Base-by-base conservation (phyloP, 2,113 vertebrate genomes). In the Baryphthengus martii region DNA sequence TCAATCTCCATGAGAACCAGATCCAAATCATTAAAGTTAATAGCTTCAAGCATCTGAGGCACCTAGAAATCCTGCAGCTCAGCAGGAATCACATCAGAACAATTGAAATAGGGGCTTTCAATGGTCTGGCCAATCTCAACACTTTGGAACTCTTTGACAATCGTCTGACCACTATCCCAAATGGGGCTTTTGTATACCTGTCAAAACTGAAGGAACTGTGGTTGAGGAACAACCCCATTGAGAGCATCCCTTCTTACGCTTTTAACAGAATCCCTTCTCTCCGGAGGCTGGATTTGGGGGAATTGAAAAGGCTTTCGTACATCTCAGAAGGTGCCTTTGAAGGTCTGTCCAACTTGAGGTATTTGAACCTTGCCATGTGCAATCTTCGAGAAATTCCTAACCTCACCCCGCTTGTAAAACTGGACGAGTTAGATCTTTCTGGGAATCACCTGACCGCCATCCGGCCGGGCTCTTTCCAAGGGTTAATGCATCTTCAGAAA, bases 281-380 rank as follows among this genome's bases (percentile, higher is more conserved):
- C 88, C 98, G 99, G 91, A 98, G 99, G 75, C 47, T 99, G 96
- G 99, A 99, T 98, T 90, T 99, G 83, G 99, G 99, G 84, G 99
- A 99, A 97, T 96, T 99, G 82, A 99, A 99, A 97, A 98, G 99
- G 97, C 99, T 99, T 97, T 98, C 99, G 12, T 99, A 99, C 94
- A 99, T 99, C 97, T 99, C 99, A 93, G 99, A 99, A 98, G 99
- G 99, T 97, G 99, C 99, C 97, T 99, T 99, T 97, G 99, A 99
- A 98, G 99, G 99, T 98, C 98, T 99, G 83, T 99, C 99, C 88
- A 99, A 99, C 96, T 98, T 99, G 96, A 99, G 99, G 93, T 99
- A 99, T 98, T 98, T 99, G 98, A 99, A 99, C 97, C 98, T 99
- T 97, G 99, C 99, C 96, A 99, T 99, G 99, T 99, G 99, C 98